Evolutionary conservation across 2,113 vertebrate species (phyloP), one percentile per base, ranked within the genome.

Genomic region (Cinclus cinclus): DNA sequence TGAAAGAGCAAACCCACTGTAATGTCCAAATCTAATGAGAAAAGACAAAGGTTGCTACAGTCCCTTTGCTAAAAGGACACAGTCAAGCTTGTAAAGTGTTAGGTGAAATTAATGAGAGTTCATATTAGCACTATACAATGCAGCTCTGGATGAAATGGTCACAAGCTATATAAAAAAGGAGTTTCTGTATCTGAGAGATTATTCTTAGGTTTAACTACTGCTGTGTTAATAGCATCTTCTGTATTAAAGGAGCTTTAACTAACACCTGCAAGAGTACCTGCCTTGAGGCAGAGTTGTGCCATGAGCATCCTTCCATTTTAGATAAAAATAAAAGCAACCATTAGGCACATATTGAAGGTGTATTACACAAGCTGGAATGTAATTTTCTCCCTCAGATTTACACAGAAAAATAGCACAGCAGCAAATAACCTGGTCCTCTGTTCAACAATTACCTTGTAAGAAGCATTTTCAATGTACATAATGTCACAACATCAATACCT

Each of bases 321-420:
- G 76, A 71, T 18, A 89, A 78, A 96, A 97, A 90, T 76, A 90
- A 91, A 78, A 83, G 83, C 73, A 96, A 91, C 74, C 93, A 60
- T 84, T 95, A 97, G 95, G 96, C 96, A 98, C 96, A 82, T 94
- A 96, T 69, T 90, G 88, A 96, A 96, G 76, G 52, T 96, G 83
- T 95, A 55, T 85, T 92, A 96, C 89, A 96, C 77, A 68, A 96
- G 94, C 97, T 95, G 39, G 95, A 98, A 97, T 64, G 70, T 83
- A 91, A 25, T 95, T 92, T 97, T 92, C 94, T 97, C 90, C 94
- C 94, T 94, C 87, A 94, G 91, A 96, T 94, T 97, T 95, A 96
- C 95, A 96, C 70, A 96, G 90, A 94, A 97, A 95, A 98, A 97
- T 33, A 97, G 97, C 96, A 97, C 95, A 98, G 97, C 97, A 98